These are phyloP conservation scores for Tipula helvola DNA, from an alignment of 2,888 invertebrate species.

Conservation along the genomic window DNA sequence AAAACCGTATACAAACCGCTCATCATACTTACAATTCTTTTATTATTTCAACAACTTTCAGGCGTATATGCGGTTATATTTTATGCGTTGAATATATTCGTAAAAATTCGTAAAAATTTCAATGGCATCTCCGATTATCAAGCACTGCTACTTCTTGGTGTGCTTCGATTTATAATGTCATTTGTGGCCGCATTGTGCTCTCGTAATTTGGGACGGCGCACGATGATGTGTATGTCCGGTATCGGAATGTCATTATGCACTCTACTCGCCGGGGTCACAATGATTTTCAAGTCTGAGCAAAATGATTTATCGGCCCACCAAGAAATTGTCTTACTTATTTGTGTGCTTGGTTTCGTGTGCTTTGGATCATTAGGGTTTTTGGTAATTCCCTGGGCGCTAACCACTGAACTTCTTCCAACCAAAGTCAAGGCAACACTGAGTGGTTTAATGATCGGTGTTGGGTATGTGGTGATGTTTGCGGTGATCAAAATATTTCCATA, in stretches of 20 bases:
- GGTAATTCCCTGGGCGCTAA: constrained; percentile 46
- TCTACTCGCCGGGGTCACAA: constrained; percentile 16
- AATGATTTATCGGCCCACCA: not conserved
- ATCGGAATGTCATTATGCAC: constrained; percentile 39
- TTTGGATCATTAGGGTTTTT: constrained; percentile 41
- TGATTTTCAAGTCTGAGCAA: constrained; percentile 12
- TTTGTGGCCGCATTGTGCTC: constrained; percentile 38
- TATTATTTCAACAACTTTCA: constrained; percentile 43
- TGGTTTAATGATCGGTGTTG: constrained; percentile 39
- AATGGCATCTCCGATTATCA: constrained; percentile 19
- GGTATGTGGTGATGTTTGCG: constrained; percentile 42
- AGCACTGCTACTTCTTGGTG: constrained; percentile 19
- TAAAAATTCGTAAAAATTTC: constrained; percentile 19
- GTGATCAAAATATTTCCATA: constrained; percentile 41
- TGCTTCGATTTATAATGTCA: constrained; percentile 38
- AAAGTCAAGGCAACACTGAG: constrained; percentile 38
- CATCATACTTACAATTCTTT: constrained; percentile 35
- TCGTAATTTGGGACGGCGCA: constrained; percentile 37
- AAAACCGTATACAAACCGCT: constrained; percentile 41
- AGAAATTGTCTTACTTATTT: constrained; percentile 34
- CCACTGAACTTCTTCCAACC: constrained; percentile 25
- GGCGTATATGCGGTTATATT: constrained; percentile 45
- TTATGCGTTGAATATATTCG: constrained; percentile 28
- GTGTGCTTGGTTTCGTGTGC: constrained; percentile 39
- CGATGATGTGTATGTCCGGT: constrained; percentile 39